These are phyloP conservation scores for Fragum fragum DNA, from an alignment of 2,888 invertebrate genomes.

Conservation along the genomic window DNA sequence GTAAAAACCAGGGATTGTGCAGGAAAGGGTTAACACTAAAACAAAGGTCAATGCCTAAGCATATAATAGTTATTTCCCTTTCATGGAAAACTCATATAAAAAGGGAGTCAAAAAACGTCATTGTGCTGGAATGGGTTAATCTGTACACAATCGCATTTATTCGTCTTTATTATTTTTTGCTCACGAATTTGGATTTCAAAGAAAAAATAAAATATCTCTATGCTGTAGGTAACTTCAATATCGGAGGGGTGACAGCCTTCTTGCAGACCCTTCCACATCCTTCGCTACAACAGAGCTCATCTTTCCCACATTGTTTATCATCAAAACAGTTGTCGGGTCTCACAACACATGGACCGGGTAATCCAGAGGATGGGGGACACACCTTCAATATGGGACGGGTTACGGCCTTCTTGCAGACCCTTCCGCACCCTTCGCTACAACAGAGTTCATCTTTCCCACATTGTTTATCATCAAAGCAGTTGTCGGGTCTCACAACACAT, in stretches of 20 bases:
- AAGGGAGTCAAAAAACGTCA: no score
- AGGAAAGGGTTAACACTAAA: no score
- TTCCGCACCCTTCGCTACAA: constrained; percentile 11
- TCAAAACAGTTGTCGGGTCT: background rate
- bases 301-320: background rate
- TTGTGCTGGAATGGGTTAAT: no score
- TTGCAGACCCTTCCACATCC: constrained; percentile 15
- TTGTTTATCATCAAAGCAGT: background rate
- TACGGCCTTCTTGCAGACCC: constrained; percentile 14
- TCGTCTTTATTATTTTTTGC: no score
- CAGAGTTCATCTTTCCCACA: background rate
- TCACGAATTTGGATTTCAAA: background rate
- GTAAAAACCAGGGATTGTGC: no score
- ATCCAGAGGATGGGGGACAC: background rate
- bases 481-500: background rate
- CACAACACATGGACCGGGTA: background rate
- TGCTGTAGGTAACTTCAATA: background rate
- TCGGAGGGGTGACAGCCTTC: background rate
- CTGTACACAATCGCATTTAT: no score
- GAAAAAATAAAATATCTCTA: background rate
- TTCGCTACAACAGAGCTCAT: constrained; percentile 1
- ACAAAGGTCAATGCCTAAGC: no score
- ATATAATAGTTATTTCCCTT: no score
- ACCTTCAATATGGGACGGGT: background rate
- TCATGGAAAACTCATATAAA: no score